Evolutionary conservation across 2,113 vertebrate species (phyloP).

Genomic region (Tetrao urogallus): DNA sequence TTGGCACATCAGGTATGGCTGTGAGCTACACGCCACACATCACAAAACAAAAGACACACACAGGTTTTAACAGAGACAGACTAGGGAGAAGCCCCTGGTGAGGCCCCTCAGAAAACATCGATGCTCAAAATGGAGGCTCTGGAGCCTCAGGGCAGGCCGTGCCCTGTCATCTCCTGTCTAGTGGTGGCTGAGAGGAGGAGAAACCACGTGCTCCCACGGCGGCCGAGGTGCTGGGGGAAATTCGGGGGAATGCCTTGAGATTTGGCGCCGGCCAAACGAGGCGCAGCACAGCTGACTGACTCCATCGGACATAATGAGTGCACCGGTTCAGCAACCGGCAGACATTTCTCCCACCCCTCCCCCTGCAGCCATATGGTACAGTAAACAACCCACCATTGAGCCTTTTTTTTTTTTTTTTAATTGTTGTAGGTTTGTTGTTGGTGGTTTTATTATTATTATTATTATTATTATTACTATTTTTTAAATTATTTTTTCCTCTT

Average conservation of each 20-base stretch:
- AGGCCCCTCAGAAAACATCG: not conserved
- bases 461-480: no score
- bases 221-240: not conserved
- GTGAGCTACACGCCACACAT: not conserved
- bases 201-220: no score
- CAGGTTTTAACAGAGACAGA: not conserved
- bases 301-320: slow-evolving; percentile 43
- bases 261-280: not conserved
- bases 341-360: slow-evolving; percentile 28
- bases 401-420: no score
- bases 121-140: not conserved
- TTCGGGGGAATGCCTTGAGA: not conserved
- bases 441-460: not conserved
- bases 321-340: slow-evolving; percentile 33
- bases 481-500: no score
- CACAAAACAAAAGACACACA: not conserved
- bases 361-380: slow-evolving; percentile 63
- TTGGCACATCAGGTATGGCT: not conserved
- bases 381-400: slow-evolving; percentile 19
- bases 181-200: no score
- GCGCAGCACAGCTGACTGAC: not conserved
- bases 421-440: not conserved
- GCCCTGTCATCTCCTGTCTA: not conserved
- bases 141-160: not conserved
- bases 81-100: not conserved